phyloP scores from a whole-genome alignment of 92 coral and sea anemone genomes.

The Zoanthus sociatus region DNA sequence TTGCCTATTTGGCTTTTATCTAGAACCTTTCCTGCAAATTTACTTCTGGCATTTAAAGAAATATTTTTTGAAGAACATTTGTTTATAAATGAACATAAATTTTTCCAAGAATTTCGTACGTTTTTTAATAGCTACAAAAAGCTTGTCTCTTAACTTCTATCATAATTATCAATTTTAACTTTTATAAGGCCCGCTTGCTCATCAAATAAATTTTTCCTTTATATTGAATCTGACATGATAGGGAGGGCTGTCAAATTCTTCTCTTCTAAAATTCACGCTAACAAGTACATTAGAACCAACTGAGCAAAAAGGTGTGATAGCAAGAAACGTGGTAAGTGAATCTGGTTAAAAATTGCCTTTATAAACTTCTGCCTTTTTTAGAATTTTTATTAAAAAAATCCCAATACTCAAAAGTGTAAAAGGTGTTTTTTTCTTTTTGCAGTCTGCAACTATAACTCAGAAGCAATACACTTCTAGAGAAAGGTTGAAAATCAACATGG shows the following conservation, averaged over 20 bases:
- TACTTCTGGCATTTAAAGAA: too few species aligned
- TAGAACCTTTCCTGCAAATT: too few species aligned
- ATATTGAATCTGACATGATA: slow-evolving; percentile 14
- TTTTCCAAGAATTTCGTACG: too few species aligned
- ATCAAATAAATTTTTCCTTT: too few species aligned
- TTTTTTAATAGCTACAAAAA: too few species aligned
- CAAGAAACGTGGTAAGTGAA: slow-evolving; percentile 82
- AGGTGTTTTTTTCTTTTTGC: neutral
- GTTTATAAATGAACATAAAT: too few species aligned
- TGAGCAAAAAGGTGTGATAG: slow-evolving; percentile 77
- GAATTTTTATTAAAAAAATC: neutral
- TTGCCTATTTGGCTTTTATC: too few species aligned
- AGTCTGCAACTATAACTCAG: slow-evolving; percentile 40
- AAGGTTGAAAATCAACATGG: neutral
- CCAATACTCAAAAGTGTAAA: neutral
- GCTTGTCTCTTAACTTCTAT: neutral
- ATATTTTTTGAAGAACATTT: too few species aligned
- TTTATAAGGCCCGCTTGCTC: neutral
- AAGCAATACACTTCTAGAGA: neutral
- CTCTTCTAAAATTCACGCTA: slow-evolving; percentile 69
- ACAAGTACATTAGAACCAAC: slow-evolving; percentile 69
- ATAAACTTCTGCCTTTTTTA: neutral
- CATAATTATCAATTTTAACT: neutral
- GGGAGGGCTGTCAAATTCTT: slow-evolving; percentile 76
- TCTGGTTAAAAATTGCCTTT: neutral